Evolutionary conservation across 2,797 vertebrate genomes (phyloP), one percentile per base, ranked within the genome.

Genomic region (Pterois miles): DNA sequence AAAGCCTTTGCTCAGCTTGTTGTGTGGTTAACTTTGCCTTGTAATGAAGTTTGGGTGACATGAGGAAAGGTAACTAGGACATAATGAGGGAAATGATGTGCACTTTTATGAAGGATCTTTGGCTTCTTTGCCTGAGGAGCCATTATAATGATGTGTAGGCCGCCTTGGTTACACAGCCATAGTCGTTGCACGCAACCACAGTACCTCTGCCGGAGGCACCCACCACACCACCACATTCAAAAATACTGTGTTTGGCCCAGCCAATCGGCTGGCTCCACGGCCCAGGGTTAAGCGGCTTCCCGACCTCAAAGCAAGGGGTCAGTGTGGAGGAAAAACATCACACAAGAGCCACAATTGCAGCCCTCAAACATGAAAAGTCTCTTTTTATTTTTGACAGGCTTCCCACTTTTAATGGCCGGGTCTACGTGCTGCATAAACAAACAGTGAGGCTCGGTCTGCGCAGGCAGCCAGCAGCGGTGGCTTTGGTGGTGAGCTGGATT

Each of bases 331-430:
- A 90, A 91, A 92, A 94, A 94, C 94, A 95, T 95, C 93, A 94
- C 94, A 94, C 93, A 94, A 94, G 89, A 95, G 90, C 94, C 94
- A 92, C 93, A 95, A 95, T 94, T 94, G 93, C 92, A 93, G 92
- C 89, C 92, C 94, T 94, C 92, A 90, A 94, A 95, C 95, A 95
- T 94, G 94, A 96, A 94, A 95, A 95, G 94, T 93, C 93, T 93
- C 93, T 93, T 94, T 95, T 95, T 94, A 93, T 94, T 94, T 91
- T 91, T 94, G 93, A 95, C 93, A 95, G 93, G 77, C 90, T 91
- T 93, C 93, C 94, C 82, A 91, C 89, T 93, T 92, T 92, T 95
- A 95, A 94, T 95, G 91, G 90, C 89, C 29, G 87, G 89, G 84
- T 92, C 92, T 89, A 86, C 63, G 83, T 86, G 91, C 92, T 90